Evolutionary conservation across 2,113 vertebrate genomes (phyloP).

Genomic region (Passer domesticus): DNA sequence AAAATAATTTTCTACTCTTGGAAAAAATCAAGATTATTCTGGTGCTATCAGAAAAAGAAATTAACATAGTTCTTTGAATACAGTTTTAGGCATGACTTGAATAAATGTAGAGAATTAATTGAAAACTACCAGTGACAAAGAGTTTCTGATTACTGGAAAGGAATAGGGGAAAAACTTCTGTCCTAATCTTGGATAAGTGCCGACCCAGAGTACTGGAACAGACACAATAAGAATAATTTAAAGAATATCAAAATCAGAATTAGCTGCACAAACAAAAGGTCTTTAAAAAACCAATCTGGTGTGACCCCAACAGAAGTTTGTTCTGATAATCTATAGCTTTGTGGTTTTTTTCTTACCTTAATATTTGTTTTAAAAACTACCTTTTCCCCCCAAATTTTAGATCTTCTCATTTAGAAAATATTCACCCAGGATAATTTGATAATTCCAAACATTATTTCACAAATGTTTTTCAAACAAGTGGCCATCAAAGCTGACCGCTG

Average conservation of each 20-base stretch:
- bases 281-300: neutral
- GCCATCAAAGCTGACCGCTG: neutral
- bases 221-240: neutral
- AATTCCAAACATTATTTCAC: neutral
- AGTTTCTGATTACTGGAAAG: neutral
- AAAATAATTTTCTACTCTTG: neutral
- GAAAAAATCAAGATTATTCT: neutral
- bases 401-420: neutral
- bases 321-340: neutral
- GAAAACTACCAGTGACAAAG: neutral
- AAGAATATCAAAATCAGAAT: neutral
- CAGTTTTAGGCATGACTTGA: neutral
- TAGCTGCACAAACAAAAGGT: neutral
- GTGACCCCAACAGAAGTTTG: neutral
- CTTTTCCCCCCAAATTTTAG: neutral
- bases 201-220: neutral
- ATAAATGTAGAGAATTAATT: neutral
- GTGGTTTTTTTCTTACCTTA: neutral
- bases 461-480: neutral
- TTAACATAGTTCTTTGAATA: neutral
- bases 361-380: neutral
- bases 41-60: accelerated
- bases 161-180: neutral
- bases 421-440: accelerated
- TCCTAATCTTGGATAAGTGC: neutral